Evolutionary conservation across 2,888 invertebrate species (phyloP).

Genomic region (Protonemura montana): DNA sequence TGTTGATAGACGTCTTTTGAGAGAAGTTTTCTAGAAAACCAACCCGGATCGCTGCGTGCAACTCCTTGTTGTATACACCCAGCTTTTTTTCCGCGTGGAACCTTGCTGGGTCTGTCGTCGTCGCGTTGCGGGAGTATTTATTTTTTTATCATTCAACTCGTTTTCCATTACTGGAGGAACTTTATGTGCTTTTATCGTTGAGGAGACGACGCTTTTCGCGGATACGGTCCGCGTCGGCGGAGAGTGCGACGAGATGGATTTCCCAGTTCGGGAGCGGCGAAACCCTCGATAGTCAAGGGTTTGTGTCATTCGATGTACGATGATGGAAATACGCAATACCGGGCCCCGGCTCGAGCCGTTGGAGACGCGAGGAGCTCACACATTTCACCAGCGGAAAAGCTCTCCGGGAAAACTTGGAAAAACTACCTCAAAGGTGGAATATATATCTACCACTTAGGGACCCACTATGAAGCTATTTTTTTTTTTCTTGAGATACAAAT

Average conservation of each 20-base stretch:
- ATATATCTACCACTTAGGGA: too few species aligned
- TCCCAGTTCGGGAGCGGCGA: too few species aligned
- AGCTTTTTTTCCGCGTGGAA: too few species aligned
- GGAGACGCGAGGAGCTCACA: background rate
- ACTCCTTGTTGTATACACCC: too few species aligned
- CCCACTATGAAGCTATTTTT: background rate
- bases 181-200: background rate
- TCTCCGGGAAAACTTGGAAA: background rate
- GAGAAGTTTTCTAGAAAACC: background rate
- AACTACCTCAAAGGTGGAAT: background rate
- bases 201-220: background rate
- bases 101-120: background rate
- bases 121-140: background rate
- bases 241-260: too few species aligned
- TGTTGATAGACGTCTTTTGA: background rate
- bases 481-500: background rate
- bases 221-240: background rate
- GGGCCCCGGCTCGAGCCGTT: too few species aligned
- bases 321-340: background rate
- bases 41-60: too few species aligned
- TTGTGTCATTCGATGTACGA: background rate
- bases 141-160: background rate
- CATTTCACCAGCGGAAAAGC: background rate
- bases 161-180: background rate
- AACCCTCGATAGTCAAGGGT: background rate